Evolutionary conservation across 1,140 invertebrate genomes (phyloP).

Genomic region (Globodera rostochiensis): DNA sequence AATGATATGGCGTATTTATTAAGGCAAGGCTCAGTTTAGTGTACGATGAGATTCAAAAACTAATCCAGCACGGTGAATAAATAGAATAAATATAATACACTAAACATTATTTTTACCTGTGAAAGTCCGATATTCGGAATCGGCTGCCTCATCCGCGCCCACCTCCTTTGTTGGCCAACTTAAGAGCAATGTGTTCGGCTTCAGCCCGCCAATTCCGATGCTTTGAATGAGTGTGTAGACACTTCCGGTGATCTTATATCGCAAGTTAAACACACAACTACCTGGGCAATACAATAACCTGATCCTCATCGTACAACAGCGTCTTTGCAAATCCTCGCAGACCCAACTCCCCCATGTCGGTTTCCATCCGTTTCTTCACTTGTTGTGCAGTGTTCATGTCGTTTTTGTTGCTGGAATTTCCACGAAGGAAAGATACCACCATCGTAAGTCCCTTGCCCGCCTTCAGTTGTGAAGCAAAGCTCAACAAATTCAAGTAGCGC

Average conservation of each 20-base stretch:
- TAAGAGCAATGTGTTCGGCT: constrained; percentile 97
- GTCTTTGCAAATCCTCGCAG: constrained; percentile 61
- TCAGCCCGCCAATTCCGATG: constrained; percentile 83
- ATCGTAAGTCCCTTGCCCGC: constrained; percentile 82
- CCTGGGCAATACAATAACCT: constrained; percentile 28
- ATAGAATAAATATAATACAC: too few relatives aligned
- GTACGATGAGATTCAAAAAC: too few relatives aligned
- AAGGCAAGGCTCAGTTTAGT: not conserved
- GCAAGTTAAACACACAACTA: constrained; percentile 70
- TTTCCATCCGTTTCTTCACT: constrained; percentile 58
- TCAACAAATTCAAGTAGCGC: constrained; percentile 59
- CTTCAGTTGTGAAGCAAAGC: constrained; percentile 62
- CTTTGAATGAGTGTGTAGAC: constrained; percentile 76
- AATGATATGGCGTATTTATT: not conserved
- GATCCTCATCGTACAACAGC: constrained; percentile 59
- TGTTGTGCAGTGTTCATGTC: constrained; percentile 47
- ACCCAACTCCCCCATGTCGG: constrained; percentile 54
- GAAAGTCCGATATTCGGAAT: constrained; percentile 62
- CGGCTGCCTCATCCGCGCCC: constrained; percentile 32
- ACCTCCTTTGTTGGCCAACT: constrained; percentile 91
- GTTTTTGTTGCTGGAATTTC: constrained; percentile 63
- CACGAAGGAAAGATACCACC: constrained; percentile 84
- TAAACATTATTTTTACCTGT: constrained; percentile 35
- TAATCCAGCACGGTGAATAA: too few relatives aligned
- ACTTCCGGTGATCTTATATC: constrained; percentile 82